Evolutionary conservation across 2,888 invertebrate genomes (phyloP), one percentile per base, ranked within the genome.

Genomic region (Caenorhabditis japonica): DNA sequence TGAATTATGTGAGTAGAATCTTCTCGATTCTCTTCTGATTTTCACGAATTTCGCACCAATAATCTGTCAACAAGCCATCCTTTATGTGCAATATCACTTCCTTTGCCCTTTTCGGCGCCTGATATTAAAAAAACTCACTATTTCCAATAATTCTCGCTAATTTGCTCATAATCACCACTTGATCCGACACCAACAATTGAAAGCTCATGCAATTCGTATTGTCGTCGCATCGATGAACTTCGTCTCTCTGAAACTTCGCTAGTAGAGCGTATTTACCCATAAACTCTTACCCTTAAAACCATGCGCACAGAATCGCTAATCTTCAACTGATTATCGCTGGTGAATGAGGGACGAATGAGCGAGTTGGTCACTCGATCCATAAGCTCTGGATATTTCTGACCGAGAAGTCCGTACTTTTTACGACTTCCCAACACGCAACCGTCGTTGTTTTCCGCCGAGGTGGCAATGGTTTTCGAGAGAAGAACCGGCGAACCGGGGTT

Each of bases 401-500:
- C 52, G 4, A 68, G 39, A n/a, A 51, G 10, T 0, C 30, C 38
- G 41, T 73, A 73, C 36, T 66, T 68, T 21, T 47, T 56, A 5
- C 59, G 47, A 47, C 68, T 61, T 49, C 73, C 73, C 8, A 73
- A 56, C 12, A 73, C 61, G 19, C 68, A 68, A 2, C 73, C 73
- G 43, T 73, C 61, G 30, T 47, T 68, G 17, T 58, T 51, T 15
- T 44, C 30, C 0, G 73, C 61, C n/a, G 44, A 56, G 2, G 47
- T 68, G 3, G 68, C 73, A 13, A 73, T 58, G 17, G 52, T 58
- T 59, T 66, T 60, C 36, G 72, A 58, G 23, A 72, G 55, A 12
- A 55, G 33, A 4, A 51, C 44, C 1, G 60, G 25, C 4, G 60
- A 53, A 15, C 34, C 39, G 0, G 58, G 33, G 30, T 52, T 27